Conservation (phyloP, 2,888 invertebrate species). For the Agonopterix heracliana region DNA sequence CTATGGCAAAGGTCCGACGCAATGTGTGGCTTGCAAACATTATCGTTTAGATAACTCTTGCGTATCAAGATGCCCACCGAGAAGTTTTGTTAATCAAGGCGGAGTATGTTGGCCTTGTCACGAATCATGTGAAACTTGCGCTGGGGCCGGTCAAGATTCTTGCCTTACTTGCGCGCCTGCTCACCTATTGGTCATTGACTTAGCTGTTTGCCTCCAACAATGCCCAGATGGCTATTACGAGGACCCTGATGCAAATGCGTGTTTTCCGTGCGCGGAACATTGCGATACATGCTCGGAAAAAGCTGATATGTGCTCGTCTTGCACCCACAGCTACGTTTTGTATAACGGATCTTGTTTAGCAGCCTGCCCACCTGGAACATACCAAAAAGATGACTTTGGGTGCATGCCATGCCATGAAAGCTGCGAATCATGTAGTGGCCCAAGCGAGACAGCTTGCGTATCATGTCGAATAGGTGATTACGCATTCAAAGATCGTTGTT, state of each 20-base stretch:
- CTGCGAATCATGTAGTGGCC: constrained; percentile 89
- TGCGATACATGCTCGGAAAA: constrained; percentile 90
- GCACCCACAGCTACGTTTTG: constrained; percentile 90
- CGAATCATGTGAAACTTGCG: constrained; percentile 92
- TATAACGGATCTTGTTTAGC: constrained; percentile 90
- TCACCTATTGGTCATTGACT: constrained; percentile 87
- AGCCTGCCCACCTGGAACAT: constrained; percentile 88
- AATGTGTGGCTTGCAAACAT: constrained; percentile 89
- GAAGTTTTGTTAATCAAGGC: constrained; percentile 88
- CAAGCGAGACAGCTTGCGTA: constrained; percentile 85
- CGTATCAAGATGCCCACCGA: constrained; percentile 88
- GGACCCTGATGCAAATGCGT: constrained; percentile 85
- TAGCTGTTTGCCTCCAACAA: constrained; percentile 90
- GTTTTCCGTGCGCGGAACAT: constrained; percentile 90
- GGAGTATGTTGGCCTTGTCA: constrained; percentile 92
- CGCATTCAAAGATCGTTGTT: constrained; percentile 83
- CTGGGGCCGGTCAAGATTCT: constrained; percentile 90
- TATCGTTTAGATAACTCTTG: constrained; percentile 90
- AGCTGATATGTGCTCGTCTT: constrained; percentile 90
- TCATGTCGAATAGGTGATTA: constrained; percentile 85
- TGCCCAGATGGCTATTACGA: constrained; percentile 93
- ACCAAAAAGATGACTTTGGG: constrained; percentile 90
- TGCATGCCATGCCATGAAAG: constrained; percentile 86
- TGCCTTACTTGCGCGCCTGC: constrained; percentile 90
- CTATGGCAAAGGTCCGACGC: constrained; percentile 88